Evolutionary conservation across 2,113 vertebrate genomes (phyloP).

Genomic region (Chrysochloris asiatica): DNA sequence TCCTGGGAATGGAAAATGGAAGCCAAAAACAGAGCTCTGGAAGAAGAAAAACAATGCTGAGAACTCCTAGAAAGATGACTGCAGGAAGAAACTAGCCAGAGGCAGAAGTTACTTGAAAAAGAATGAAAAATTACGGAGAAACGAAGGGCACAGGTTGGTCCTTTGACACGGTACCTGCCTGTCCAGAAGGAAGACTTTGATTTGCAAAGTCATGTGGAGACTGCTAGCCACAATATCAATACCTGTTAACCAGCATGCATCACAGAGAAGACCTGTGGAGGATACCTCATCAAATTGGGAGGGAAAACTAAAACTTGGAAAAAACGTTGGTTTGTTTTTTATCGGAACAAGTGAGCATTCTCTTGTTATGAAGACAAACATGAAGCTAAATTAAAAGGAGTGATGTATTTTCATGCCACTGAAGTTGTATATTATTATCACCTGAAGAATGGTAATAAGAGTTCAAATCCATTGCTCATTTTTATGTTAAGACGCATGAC

Average conservation of each 20-base stretch:
- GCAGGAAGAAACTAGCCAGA: conserved; percentile 94
- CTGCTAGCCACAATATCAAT: conserved; percentile 93
- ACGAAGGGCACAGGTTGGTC: conserved; percentile 93
- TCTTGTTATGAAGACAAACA: conserved; percentile 98
- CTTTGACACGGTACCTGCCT: conserved; percentile 94
- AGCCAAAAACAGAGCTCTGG: conserved; percentile 92
- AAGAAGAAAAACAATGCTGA: conserved; percentile 93
- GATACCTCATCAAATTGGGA: conserved; percentile 97
- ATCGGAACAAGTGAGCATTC: conserved; percentile 95
- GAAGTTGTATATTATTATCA: conserved; percentile 99
- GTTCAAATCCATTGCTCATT: conserved; percentile 94
- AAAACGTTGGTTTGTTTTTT: conserved; percentile 98
- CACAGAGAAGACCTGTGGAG: conserved; percentile 95
- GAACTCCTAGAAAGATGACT: conserved; percentile 94
- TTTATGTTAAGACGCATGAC: conserved; percentile 97
- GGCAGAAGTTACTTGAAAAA: conserved; percentile 96
- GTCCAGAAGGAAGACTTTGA: conserved; percentile 96
- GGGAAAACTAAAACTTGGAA: conserved; percentile 99
- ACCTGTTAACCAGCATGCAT: conserved; percentile 95
- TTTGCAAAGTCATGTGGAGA: conserved; percentile 92
- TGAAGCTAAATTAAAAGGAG: conserved; percentile 98
- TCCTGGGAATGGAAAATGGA: conserved; percentile 96
- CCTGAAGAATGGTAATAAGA: conserved; percentile 98
- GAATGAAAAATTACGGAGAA: conserved; percentile 97
- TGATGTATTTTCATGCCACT: conserved; percentile 99